Base-by-base conservation (phyloP, 2,113 vertebrate species). In the Columba livia region DNA sequence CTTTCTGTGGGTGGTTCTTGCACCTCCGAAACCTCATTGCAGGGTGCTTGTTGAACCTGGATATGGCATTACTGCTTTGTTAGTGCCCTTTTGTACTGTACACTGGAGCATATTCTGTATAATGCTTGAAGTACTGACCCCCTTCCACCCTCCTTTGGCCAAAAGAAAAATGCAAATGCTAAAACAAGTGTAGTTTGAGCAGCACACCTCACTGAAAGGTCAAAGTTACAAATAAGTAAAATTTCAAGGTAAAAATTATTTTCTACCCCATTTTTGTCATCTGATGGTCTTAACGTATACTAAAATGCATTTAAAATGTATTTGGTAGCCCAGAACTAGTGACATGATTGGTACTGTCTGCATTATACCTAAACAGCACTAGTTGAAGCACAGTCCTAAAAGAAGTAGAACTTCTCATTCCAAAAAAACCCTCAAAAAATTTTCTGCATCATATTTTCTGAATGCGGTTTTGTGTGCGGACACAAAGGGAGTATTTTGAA, bases 401-500 rank as follows among this genome's bases (percentile, higher is more conserved):
- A 79, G 32, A 90, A 94, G 18, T 47, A 89, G 42, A 75, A 40
- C 73, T 90, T 80, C 29, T 32, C 42, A 56, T 8, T 56, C 29
- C 9, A 4, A 3, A 40, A 79, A 40, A 40, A 11, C 40, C 12
- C 29, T 81, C 24, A 64, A n/a, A 56, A 40, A 51, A 8, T 71
- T 70, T 92, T 90, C 40, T 31, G 80, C 3, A 1, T 89, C 54
- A 11, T 89, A 58, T 97, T 95, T 96, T 87, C 69, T 95, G 90
- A 90, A 93, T 83, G 72, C 69, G 93, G 70, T 90, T 90, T 92
- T 97, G 79, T 95, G 78, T 96, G 58, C 36, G 79, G 89, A 70
- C 50, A 96, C 93, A 97, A 97, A 97, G 95, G 95, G 96, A 97
- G 92, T 93, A 89, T 95, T 96, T 94, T 97, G 93, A 96, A 93